These are phyloP conservation scores for Antechinus flavipes DNA, from an alignment of 2,113 vertebrate species.

Conservation along the genomic window DNA sequence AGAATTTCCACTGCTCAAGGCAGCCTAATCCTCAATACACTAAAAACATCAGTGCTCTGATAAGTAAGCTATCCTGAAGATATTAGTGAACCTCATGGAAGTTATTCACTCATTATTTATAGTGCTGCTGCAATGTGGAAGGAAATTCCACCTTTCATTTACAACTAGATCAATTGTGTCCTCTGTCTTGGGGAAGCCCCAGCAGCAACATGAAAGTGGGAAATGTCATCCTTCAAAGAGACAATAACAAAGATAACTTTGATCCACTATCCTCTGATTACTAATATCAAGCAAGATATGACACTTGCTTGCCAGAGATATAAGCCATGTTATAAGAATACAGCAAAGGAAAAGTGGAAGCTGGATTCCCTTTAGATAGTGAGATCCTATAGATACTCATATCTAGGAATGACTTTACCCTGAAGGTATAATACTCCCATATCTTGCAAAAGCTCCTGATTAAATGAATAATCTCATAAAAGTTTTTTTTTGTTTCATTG, in stretches of 20 bases:
- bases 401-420: background rate
- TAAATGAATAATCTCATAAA: background rate
- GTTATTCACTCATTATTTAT: background rate
- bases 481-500: background rate
- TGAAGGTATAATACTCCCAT: background rate
- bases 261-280: background rate
- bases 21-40: background rate
- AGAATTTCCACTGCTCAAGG: background rate
- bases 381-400: background rate
- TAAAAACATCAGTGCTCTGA: background rate
- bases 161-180: background rate
- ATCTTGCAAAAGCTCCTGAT: background rate
- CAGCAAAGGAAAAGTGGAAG: background rate
- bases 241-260: background rate
- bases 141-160: background rate
- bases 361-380: background rate
- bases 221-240: background rate
- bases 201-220: background rate
- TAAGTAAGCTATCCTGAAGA: background rate
- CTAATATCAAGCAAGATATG: background rate
- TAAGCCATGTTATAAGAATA: background rate
- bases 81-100: background rate
- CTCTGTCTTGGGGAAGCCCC: background rate
- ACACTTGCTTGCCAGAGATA: background rate
- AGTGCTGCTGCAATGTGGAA: background rate